phyloP scores from a whole-genome alignment of 2,888 invertebrate genomes.

The Coecobrya sp. region DNA sequence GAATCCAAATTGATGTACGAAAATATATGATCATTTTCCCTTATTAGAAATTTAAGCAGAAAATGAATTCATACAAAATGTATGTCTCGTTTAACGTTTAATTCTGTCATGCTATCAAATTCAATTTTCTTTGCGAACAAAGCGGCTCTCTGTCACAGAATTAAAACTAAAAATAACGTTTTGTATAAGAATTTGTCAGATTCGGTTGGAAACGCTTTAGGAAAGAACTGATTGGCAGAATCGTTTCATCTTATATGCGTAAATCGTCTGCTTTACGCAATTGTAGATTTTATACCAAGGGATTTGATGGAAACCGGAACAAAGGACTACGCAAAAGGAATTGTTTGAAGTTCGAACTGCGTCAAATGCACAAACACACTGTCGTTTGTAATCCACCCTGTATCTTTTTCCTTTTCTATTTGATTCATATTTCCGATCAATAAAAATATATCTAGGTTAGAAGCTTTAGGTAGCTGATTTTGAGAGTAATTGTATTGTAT shows the following conservation, averaged over 20 bases:
- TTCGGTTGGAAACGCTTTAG: slow-evolving; percentile 25
- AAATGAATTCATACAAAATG: neutral
- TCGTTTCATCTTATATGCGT: neutral
- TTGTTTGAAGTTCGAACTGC: too few relatives aligned
- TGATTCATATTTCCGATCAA: too few relatives aligned
- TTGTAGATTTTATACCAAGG: neutral
- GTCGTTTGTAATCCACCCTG: too few relatives aligned
- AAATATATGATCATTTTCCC: neutral
- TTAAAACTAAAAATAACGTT: neutral
- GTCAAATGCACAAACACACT: too few relatives aligned
- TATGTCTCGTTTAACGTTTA: neutral
- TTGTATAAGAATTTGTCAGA: slow-evolving; percentile 16
- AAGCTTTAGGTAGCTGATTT: too few relatives aligned
- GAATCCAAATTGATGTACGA: neutral
- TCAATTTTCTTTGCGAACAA: neutral
- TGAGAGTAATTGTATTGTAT: too few relatives aligned
- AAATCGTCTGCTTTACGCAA: neutral
- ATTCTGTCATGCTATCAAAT: neutral
- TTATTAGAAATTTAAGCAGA: neutral
- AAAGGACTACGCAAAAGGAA: neutral
- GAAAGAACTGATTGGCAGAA: neutral
- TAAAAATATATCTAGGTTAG: too few relatives aligned
- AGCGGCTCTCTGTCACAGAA: neutral
- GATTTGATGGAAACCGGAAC: neutral
- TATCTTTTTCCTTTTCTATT: too few relatives aligned